These are phyloP conservation scores for Gari tellinella DNA, from an alignment of 2,888 invertebrate species.

Conservation along the genomic window DNA sequence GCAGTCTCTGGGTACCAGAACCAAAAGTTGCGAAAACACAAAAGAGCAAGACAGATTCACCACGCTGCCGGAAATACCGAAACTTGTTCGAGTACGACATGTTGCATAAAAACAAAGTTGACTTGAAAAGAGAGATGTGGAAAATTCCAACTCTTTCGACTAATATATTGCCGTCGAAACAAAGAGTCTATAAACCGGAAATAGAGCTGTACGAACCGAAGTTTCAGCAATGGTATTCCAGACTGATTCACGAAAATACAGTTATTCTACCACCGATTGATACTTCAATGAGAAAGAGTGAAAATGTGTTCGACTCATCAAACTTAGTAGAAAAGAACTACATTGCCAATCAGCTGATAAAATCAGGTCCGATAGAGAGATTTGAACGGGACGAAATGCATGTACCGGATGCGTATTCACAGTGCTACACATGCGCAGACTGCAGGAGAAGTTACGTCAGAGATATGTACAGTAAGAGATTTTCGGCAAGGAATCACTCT, in stretches of 20 bases:
- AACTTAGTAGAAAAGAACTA: slow-evolving; percentile 47
- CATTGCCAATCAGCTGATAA: slow-evolving; percentile 13
- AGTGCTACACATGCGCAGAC: slow-evolving; percentile 34
- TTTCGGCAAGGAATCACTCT: slow-evolving; percentile 13
- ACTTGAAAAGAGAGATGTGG: slow-evolving; percentile 42
- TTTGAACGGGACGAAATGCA: slow-evolving; percentile 38
- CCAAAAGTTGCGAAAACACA: background rate
- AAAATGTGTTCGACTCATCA: slow-evolving; percentile 26
- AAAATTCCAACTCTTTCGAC: slow-evolving; percentile 48
- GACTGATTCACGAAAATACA: slow-evolving; percentile 44
- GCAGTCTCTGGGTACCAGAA: slow-evolving; percentile 38
- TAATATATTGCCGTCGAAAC: slow-evolving; percentile 31
- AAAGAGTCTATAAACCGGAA: background rate
- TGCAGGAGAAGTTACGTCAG: slow-evolving; percentile 36
- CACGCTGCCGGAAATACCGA: slow-evolving; percentile 31
- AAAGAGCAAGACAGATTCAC: background rate
- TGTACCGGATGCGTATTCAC: slow-evolving; percentile 38
- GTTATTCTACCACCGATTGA: slow-evolving; percentile 43
- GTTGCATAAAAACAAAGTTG: slow-evolving; percentile 22
- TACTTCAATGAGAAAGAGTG: slow-evolving; percentile 23
- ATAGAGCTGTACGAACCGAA: slow-evolving; percentile 30
- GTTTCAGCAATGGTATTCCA: slow-evolving; percentile 31
- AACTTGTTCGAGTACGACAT: slow-evolving; percentile 49
- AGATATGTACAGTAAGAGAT: slow-evolving; percentile 36
- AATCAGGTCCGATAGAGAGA: slow-evolving; percentile 21